phyloP scores from a whole-genome alignment of 30 jellyfish, hydroid and myxozoan genomes.

The Catostylus mosaicus region DNA sequence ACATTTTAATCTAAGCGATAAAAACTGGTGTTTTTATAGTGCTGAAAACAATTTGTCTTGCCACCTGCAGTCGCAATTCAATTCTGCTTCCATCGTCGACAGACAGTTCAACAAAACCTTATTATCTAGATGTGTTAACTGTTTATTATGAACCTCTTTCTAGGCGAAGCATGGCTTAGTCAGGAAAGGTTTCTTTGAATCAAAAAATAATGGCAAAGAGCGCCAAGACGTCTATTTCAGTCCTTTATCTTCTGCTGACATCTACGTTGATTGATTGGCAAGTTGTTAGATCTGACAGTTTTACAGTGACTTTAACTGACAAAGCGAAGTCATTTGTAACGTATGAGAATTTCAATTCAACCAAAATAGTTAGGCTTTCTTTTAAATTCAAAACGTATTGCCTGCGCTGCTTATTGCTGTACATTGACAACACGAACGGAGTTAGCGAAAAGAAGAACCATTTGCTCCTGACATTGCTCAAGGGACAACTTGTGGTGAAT shows the following conservation, averaged over 20 bases:
- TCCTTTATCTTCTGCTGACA: slow-evolving; percentile 2
- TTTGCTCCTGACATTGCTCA: slow-evolving; percentile 16
- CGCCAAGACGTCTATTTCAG: neutral
- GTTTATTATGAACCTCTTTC: too few relatives aligned
- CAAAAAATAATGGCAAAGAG: neutral
- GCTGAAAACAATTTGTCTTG: too few relatives aligned
- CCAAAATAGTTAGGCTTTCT: slow-evolving; percentile 14
- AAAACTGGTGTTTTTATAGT: too few relatives aligned
- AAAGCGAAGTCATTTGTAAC: slow-evolving; percentile 50
- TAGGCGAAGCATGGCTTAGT: neutral
- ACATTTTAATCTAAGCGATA: too few relatives aligned
- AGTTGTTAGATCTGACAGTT: neutral
- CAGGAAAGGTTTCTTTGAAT: too few relatives aligned
- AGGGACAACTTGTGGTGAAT: slow-evolving; percentile 59
- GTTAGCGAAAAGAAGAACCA: slow-evolving; percentile 11
- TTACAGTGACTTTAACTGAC: slow-evolving; percentile 51
- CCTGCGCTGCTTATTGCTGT: slow-evolving; percentile 63
- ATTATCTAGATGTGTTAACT: too few relatives aligned
- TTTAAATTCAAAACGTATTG: slow-evolving; percentile 76
- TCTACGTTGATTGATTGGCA: slow-evolving; percentile 11
- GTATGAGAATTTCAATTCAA: slow-evolving; percentile 59
- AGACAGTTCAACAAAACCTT: too few relatives aligned
- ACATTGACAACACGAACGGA: slow-evolving; percentile 56
- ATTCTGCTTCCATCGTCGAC: too few relatives aligned
- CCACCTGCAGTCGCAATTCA: too few relatives aligned